phyloP scores from a whole-genome alignment of 2,888 invertebrate species.

The Apodemia duryi region DNA sequence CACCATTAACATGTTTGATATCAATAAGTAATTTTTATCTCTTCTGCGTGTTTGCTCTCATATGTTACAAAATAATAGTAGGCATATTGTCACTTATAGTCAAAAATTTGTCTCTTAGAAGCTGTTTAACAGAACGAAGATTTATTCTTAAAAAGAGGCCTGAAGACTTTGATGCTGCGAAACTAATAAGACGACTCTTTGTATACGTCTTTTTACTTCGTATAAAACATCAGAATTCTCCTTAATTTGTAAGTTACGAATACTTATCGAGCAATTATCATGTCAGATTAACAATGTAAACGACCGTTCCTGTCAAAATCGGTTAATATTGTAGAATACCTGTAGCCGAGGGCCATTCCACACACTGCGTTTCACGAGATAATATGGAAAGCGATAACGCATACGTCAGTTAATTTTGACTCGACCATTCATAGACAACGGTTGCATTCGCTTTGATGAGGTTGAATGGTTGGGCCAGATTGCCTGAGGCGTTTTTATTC shows the following conservation, averaged over 20 bases:
- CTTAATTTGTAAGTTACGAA: neutral
- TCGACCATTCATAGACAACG: conserved; percentile 28
- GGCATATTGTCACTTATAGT: too few relatives aligned
- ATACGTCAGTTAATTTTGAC: conserved; percentile 34
- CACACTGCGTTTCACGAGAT: conserved; percentile 6
- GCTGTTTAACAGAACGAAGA: too few relatives aligned
- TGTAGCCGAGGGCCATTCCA: conserved; percentile 23
- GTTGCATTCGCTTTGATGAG: conserved; percentile 35
- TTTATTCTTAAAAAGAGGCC: too few relatives aligned
- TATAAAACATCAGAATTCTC: neutral
- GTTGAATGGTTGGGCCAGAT: conserved; percentile 32
- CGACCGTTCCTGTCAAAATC: conserved; percentile 1
- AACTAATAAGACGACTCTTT: too few relatives aligned
- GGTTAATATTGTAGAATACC: conserved; percentile 12
- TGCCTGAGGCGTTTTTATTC: conserved; percentile 35
- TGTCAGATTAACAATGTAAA: neutral
- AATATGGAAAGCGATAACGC: conserved; percentile 33
- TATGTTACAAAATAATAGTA: too few relatives aligned
- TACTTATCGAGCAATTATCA: neutral
- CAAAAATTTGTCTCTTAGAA: too few relatives aligned
- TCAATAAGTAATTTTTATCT: too few relatives aligned
- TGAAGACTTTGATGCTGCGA: too few relatives aligned
- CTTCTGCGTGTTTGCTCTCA: too few relatives aligned
- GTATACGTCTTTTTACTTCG: neutral
- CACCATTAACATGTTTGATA: too few relatives aligned